Evolutionary conservation across 2,113 vertebrate species (phyloP), one percentile per base, ranked within the genome.

Genomic region (Hystrix brachyura): DNA sequence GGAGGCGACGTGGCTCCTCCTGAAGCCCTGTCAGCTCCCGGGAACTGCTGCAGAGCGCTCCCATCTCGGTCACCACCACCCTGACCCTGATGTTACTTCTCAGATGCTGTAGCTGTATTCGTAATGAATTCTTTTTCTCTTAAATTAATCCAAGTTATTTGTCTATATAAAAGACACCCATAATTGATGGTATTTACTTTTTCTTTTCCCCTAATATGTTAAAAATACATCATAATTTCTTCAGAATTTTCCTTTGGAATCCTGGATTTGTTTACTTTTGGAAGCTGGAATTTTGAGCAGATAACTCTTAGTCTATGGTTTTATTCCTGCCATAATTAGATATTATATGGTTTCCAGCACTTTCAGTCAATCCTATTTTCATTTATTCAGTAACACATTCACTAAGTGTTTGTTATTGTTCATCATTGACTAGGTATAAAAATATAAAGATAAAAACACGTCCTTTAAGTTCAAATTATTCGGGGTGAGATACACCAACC

Each of bases 391-490:
- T 91, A 80, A 81, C 3, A 51, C 3, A 32, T 86, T 17, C 59
- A 10, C 11, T 3, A 60, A 48, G 46, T 80, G 34, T 51, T 90
- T 83, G 60, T 12, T 83, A 18, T 12, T 64, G 23, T 76, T 7
- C 32, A 51, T 78, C 38, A 86, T 34, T 90, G 32, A 0, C 12
- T 59, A 51, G 15, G 78, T 0, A 71, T 55, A 25, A 79, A n/a
- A 74, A 84, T 38, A 93, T 46, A 92, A 55, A 43, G 23, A 65
- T 60, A 25, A 72, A 96, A 87, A 11, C 4, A 46, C 0, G 83
- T 29, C 1, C 15, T 86, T 94, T 92, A 43, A 19, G 25, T 90
- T 94, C 92, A 87, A 95, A 90, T 83, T 83, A 84, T 48, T 60
- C 72, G 18, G 60, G 48, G 84, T 87, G 57, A 69, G 25, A 78